Base-by-base conservation (phyloP, 2,797 vertebrate genomes). In the Enteromius afrohamiltoni region DNA sequence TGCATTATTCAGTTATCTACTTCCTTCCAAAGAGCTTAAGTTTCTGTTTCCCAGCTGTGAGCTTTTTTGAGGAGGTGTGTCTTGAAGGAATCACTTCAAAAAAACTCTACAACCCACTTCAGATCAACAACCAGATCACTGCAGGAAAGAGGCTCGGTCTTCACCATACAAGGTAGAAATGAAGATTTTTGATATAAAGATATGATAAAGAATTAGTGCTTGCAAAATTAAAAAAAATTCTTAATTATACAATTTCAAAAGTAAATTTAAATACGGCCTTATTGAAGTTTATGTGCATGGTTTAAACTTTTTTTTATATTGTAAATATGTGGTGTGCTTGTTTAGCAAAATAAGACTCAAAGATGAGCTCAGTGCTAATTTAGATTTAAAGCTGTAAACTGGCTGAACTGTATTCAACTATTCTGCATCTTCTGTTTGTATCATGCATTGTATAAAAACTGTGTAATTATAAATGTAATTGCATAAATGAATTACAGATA, bases 1-100 rank as follows among this genome's bases (percentile, higher is more conserved):
- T 34, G 34, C 21, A 8, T 26, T 70, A 16, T 26, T 69, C 67
- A 16, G 6, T 14, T 2, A 29, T 71, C 62, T 14, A 4, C 6
- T 19, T 0, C 29, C 2, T 17, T 65, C 16, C 62, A 17, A 65
- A 55, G 6, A 21, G 4, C 17, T 37, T n/a, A 55, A 75, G 73
- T 75, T 75, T 75, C 73, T 55, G 16, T 75, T 75, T 75, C 31
- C 51, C 73, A 55, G 3, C 71, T 8, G 19, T 55, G 49, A 14
- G 9, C 6, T 37, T 21, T 62, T 17, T n/a, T 0, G 6, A 7
- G 9, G 49, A 34, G 53, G 55, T 1, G n/a, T 77, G 53, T 45
- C 73, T 5, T 23, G 7, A n/a, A 75, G 13, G 3, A 3, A 23
- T 11, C 21, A 0, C 23, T 60, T 60, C 6, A 40, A 77, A 42